Conservation (phyloP, 2,113 vertebrate species). For the Notiomystis cincta region DNA sequence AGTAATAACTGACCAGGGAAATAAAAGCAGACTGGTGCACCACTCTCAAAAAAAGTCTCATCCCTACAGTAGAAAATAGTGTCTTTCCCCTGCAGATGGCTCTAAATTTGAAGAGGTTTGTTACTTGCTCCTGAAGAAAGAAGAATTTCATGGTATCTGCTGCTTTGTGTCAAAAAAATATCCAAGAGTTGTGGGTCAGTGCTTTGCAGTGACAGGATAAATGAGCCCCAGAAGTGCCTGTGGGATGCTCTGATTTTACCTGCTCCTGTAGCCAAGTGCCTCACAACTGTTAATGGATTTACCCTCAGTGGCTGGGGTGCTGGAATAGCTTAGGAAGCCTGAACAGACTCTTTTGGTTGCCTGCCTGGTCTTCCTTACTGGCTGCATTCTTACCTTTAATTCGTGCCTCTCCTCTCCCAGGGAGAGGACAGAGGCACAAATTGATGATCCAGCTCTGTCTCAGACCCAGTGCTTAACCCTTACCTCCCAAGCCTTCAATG, state of each 20-base stretch:
- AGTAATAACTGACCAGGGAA: background rate
- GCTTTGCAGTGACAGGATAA: background rate
- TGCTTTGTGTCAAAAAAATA: background rate
- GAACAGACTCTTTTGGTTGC: background rate
- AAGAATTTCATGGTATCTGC: background rate
- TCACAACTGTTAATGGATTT: background rate
- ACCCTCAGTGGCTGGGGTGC: background rate
- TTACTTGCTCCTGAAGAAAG: background rate
- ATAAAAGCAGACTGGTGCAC: background rate
- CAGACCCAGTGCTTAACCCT: rapidly evolving
- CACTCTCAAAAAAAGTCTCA: background rate
- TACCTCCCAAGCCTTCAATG: background rate
- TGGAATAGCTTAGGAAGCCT: background rate
- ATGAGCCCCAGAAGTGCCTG: background rate
- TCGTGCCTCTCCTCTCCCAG: background rate
- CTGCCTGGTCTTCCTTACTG: background rate
- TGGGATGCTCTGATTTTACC: background rate
- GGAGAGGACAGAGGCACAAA: background rate
- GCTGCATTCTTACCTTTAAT: background rate
- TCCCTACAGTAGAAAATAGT: background rate
- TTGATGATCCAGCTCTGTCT: background rate
- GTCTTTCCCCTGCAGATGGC: background rate
- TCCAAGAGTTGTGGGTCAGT: background rate
- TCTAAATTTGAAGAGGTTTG: background rate
- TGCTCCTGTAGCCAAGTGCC: background rate